A percentile compares a stretch with the other conserved stretches of the same genome.
Evolutionary conservation across 2,797 vertebrate genomes (phyloP).

Genomic region (Myiotriccus ornatus): DNA sequence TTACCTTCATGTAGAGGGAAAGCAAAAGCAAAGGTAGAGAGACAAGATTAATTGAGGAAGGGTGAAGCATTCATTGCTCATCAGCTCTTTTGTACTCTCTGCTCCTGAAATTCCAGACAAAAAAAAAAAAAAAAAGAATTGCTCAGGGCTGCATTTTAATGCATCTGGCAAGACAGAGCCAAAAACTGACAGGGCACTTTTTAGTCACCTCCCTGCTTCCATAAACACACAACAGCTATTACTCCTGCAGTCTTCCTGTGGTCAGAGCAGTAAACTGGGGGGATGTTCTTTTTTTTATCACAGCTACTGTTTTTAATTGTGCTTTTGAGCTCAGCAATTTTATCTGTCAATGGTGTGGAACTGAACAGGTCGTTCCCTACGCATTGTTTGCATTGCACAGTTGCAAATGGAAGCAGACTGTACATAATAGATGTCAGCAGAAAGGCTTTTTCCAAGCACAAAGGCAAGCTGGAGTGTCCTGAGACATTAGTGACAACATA

Average conservation of each 20-base stretch:
- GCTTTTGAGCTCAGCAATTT: constrained; percentile 17
- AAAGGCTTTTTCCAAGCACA: not conserved
- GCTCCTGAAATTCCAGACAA: constrained; percentile 79
- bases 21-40: constrained; percentile 90
- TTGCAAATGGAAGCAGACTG: constrained; percentile 14
- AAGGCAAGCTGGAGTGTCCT: not conserved
- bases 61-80: constrained; percentile 84
- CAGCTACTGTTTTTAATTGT: constrained; percentile 30
- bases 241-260: constrained; percentile 33
- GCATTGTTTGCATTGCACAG: constrained; percentile 13
- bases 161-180: constrained; percentile 65
- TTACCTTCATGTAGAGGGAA: constrained; percentile 89
- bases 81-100: constrained; percentile 81
- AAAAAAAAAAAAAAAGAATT: constrained; percentile 48
- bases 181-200: constrained; percentile 77
- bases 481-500: not conserved
- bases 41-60: constrained; percentile 98
- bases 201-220: constrained; percentile 68
- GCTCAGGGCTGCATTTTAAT: constrained; percentile 77
- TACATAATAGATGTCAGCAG: constrained; percentile 5
- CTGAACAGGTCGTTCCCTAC: not conserved
- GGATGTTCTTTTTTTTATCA: not conserved
- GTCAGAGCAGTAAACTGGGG: constrained; percentile 16
- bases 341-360: not conserved
- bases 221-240: constrained; percentile 28